Evolutionary conservation across 1,140 invertebrate genomes (phyloP).

Genomic region (Aporrectodea caliginosa): DNA sequence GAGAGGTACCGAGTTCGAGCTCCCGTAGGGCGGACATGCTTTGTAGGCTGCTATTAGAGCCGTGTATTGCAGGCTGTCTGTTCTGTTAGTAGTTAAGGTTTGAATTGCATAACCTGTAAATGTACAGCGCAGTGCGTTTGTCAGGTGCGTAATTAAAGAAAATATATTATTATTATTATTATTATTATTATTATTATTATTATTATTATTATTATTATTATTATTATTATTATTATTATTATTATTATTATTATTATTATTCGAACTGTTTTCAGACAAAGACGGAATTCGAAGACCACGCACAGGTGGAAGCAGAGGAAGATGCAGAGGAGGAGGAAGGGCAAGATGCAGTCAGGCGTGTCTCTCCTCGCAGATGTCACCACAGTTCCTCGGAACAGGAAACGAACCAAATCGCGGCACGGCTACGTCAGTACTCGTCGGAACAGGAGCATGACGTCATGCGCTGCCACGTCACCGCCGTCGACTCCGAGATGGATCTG

Average conservation of each 20-base stretch:
- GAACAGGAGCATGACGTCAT: not conserved
- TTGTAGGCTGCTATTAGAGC: too few relatives aligned
- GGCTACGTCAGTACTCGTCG: not conserved
- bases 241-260: not conserved
- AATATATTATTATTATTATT: not conserved
- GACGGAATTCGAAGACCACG: not conserved
- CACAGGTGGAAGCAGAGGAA: not conserved
- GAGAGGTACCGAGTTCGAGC: too few relatives aligned
- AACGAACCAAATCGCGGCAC: not conserved
- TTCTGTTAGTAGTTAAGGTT: too few relatives aligned
- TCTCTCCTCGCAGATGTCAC: not conserved
- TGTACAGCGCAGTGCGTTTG: too few relatives aligned
- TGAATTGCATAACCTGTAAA: too few relatives aligned
- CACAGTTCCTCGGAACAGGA: not conserved
- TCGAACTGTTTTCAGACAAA: not conserved
- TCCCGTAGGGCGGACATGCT: too few relatives aligned
- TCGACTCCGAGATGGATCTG: not conserved
- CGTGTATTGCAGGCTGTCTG: too few relatives aligned
- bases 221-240: not conserved
- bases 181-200: not conserved
- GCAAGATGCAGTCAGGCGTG: too few relatives aligned
- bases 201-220: not conserved
- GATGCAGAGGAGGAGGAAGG: not conserved
- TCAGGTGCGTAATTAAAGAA: too few relatives aligned
- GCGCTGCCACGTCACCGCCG: not conserved